Base-by-base conservation (phyloP, 2,113 vertebrate genomes). In the Cynopterus brachyotis region DNA sequence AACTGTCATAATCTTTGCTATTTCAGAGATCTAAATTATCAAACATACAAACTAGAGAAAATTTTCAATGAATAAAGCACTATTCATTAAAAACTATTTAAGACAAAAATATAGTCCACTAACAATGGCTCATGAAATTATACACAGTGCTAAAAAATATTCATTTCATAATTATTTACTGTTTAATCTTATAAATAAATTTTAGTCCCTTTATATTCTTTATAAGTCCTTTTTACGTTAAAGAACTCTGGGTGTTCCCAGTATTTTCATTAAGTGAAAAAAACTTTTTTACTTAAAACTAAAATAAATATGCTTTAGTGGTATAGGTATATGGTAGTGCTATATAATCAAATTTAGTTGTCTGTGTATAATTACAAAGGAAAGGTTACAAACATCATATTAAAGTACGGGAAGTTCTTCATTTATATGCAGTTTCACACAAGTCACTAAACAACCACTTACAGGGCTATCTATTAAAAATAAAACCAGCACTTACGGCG, bases 401-500 rank as follows among this genome's bases (percentile, higher is more conserved):
- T 97, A 95, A 80, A 97, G 93, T 95, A 98, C 91, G 96, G 96
- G 96, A 98, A 97, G 94, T 97, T 79, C 85, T 97, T 98, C 92
- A 97, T 80, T 93, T 45, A 83, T 55, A 97, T n/a, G 53, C 83
- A 97, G 85, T 81, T 62, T 97, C 97, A 98, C 97, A 97, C 95
- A 93, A 96, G 76, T 64, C 97, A 98, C 98, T 95, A 93, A 92
- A 96, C 97, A 85, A 98, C 95, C 98, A 98, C 81, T 97, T 64
- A 98, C 76, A 96, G 0, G 89, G 96, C 97, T 98, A 97, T 72
- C 98, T 98, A 98, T 66, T 53, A 94, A 76, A 78, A 91, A 88
- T 1, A 83, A 96, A 97, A 96, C 69, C 80, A 97, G 92, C 98
- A 99, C 99, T 99, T 99, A 99, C 99, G 95, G 98, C 97, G 75